Base-by-base conservation (phyloP, 30 jellyfish, hydroid and myxozoan species). In the Euphysa ruthae region DNA sequence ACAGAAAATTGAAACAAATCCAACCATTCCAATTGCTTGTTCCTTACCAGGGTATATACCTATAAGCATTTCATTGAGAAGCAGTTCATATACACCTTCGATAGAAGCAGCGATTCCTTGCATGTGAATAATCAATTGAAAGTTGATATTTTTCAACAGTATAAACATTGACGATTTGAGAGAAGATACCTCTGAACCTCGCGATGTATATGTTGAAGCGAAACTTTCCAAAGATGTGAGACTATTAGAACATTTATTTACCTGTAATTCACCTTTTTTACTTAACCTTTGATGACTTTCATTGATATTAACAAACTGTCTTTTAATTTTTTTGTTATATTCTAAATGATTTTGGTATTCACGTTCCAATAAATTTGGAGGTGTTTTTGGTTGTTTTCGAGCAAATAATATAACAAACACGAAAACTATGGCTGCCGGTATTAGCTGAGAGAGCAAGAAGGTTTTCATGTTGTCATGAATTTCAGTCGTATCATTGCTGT, bases 21-120 rank as follows among this genome's bases (percentile, higher is more conserved):
- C 96, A 72, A 86, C 58, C 14, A 64, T 20, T 3, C 96, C 94
- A 35, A 86, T 73, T n/a, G 21, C 60, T 12, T 52, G 62, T 49
- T 86, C 96, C 18, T 69, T 35, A n/a, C 93, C 93, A 0, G 96
- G 96, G 73, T 54, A 86, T 16, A 56, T 34, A 15, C 50, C 62
- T 1, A 79, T 79, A 54, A 86, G 77, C 73, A 72, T 46, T 35
- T 86, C 94, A 50, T 86, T 86, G 44, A 78, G 68, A 19, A 79
- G 52, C n/a, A 79, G 49, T 43, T 79, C 61, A 42, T 49, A 78
- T 1, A 86, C 38, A 20, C 94, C 71, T 58, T 86, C 96, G 5
- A 75, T 26, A 6, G 80, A 66, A 15, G 80, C 80, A 3, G 74
- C 74, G 54, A 66, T 66, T 43, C 80, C 80, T 66, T 66, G 80